A percentile compares a stretch with the other conserved stretches of the same genome.
Evolutionary conservation across 2,888 invertebrate genomes (phyloP).

Genomic region (Melangyna quadrimaculata): DNA sequence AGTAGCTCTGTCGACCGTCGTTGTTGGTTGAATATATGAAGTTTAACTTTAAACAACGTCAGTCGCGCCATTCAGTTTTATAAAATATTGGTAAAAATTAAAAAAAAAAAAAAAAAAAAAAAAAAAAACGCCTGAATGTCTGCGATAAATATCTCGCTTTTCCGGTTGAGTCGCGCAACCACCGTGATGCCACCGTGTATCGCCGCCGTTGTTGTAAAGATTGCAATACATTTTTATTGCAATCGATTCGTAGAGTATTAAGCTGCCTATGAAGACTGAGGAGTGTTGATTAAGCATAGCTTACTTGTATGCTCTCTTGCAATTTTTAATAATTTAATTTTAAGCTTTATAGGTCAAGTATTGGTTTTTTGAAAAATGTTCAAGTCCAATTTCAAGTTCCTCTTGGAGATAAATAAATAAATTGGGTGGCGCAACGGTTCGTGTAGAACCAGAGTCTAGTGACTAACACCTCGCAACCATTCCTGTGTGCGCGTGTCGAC

Average conservation of each 20-base stretch:
- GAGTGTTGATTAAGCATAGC: slow-evolving; percentile 37
- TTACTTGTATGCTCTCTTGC: neutral
- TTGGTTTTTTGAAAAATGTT: neutral
- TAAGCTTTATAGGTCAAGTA: neutral
- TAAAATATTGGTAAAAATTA: slow-evolving; percentile 1
- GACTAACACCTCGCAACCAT: no score
- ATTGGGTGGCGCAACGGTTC: no score
- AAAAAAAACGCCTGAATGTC: slow-evolving; percentile 41
- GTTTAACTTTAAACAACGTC: slow-evolving; percentile 38
- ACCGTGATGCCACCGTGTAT: no score
- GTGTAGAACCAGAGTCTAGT: no score
- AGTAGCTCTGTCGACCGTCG: neutral
- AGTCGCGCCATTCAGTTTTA: slow-evolving; percentile 20
- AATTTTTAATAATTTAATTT: neutral
- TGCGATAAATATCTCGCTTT: slow-evolving; percentile 62
- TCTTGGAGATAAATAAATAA: no score
- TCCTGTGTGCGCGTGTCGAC: no score
- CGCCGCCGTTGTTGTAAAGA: neutral
- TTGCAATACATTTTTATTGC: neutral
- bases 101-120: neutral
- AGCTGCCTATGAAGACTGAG: slow-evolving; percentile 13
- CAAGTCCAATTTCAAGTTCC: neutral
- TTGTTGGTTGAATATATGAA: slow-evolving; percentile 10
- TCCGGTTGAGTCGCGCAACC: slow-evolving; percentile 45
- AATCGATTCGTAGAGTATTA: slow-evolving; percentile 6